Conservation (phyloP, 2,797 vertebrate genomes). For the Acanthis flammea region DNA sequence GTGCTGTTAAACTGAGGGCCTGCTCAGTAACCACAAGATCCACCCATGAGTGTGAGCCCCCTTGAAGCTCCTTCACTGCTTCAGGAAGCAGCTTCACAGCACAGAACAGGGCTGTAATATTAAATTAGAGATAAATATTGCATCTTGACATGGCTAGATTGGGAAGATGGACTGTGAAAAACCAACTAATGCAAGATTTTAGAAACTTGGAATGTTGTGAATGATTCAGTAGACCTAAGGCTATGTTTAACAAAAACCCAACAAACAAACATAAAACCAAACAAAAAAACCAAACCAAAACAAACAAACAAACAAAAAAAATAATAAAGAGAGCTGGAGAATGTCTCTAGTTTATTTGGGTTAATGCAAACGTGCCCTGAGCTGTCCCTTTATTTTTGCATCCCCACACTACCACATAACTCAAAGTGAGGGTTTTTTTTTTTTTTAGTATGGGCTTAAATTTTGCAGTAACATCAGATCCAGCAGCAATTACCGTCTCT, state of each 20-base stretch:
- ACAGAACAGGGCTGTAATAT: not conserved
- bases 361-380: not conserved
- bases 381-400: not conserved
- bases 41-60: not conserved
- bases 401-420: not conserved
- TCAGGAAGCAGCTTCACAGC: not conserved
- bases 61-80: not conserved
- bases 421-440: rapidly evolving
- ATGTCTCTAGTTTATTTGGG: not conserved
- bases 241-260: not conserved
- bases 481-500: not conserved
- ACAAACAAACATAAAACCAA: not conserved
- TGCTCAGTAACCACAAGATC: not conserved
- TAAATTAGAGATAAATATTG: not conserved
- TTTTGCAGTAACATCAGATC: not conserved
- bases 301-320: too few relatives aligned
- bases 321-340: not conserved
- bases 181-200: not conserved
- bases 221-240: not conserved
- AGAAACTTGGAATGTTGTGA: not conserved
- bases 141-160: not conserved
- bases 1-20: not conserved
- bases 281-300: too few relatives aligned
- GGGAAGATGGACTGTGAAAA: not conserved
- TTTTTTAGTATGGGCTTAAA: not conserved